Base-by-base conservation (phyloP, 2,797 vertebrate species). In the Galagoides demidoff region DNA sequence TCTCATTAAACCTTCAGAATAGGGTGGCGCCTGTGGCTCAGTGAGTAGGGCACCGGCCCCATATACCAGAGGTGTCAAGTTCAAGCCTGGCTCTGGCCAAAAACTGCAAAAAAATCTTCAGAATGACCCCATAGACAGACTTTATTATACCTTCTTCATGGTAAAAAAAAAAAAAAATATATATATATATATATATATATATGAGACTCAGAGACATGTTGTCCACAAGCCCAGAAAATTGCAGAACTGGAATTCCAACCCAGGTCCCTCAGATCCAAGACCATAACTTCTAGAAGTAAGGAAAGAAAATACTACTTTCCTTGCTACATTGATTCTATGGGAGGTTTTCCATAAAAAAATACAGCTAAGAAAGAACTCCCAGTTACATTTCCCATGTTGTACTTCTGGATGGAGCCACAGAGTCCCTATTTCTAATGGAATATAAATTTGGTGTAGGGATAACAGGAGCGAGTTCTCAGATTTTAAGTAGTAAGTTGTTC, bases 241-340 rank as follows among this genome's bases (percentile, higher is more conserved):
- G 79, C 34, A 79, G 29, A 61, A 71, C 29, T 93, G n/a, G 23
- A n/a, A 87, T 79, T 94, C 78, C 78, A 89, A 82, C 9, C 20
- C 45, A 37, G 45, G 12, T 63, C 13, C 63, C 70, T 14, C 17
- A 23, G 0, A 88, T 70, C 31, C 52, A 90, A 85, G 66, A 61
- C 31, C n/a, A 2, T 76, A 85, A 43, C n/a, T 92, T 90, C 71
- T 59, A 27, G 52, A 63, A 85, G 9, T 12, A 52, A 39, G 29
- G 34, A 81, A 16, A 74, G 12, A 91, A 19, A 94, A 52, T 39
- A 68, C 34, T 31, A 1, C 19, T 88, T 43, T 64, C 49, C 29
- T 25, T 64, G 27, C 49, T 11, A 2, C 3, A 16, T 25, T 39
- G 27, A 55, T 81, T 92, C 81, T 27, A 25, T 79, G 64, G 23